Evolutionary conservation across 2,113 vertebrate species (phyloP), one percentile per base, ranked within the genome.

Genomic region (Pholis gunnellus): DNA sequence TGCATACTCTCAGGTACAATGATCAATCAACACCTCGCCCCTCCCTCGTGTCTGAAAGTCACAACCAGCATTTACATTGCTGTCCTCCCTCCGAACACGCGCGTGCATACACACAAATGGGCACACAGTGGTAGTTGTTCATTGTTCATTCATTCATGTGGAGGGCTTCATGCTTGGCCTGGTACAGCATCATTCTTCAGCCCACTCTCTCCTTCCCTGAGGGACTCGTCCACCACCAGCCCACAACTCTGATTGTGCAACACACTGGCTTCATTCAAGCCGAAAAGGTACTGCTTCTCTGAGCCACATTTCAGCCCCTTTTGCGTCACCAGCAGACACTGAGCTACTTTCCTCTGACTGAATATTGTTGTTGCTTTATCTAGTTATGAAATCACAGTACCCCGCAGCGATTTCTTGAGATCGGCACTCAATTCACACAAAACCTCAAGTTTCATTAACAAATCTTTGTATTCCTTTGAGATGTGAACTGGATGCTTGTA

Each of bases 141-240:
- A 92, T 94, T 94, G 94, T 95, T 91, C 94, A 95, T 95, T 95
- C 94, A 95, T 95, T 94, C 94, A 95, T 95, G 87, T 77, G 60
- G 80, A 89, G 84, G 74, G 87, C 85, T 94, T 93, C 88, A 88
- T 89, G 90, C 89, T 89, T 92, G 91, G 91, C 84, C 86, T 79
- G 89, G 86, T 89, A 86, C 86, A 76, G 87, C 91, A 84, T 91
- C 83, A 90, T 91, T 93, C 91, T 91, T 91, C 85, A 84, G 79
- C 92, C 93, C 82, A 90, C 93, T 89, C 81, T 86, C 90, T 87
- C 85, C 80, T 88, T 87, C 73, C 57, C 90, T 84, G 66, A 86
- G 84, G 92, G 78, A 87, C 79, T 86, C 29, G 65, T 87, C 68
- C 42, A 89, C 92, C 92, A 89, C 91, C 92, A 80, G 76, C 91